Evolutionary conservation across 1,140 invertebrate species (phyloP).

Genomic region (Pseudomyrmex sp.): DNA sequence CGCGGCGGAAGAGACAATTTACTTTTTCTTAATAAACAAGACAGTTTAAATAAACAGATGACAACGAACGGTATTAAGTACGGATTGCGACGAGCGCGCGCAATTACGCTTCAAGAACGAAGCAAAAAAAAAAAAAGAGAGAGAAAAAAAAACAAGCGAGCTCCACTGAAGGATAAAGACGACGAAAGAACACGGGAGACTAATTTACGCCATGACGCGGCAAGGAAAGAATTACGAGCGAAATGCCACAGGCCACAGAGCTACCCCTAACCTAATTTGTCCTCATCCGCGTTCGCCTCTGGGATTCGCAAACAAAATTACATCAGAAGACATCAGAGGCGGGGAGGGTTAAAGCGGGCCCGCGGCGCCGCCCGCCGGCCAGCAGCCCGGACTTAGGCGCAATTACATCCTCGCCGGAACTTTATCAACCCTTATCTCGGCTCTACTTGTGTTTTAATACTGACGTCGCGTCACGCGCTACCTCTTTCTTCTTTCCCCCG

Average conservation of each 20-base stretch:
- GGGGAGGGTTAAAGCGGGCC: slow-evolving; percentile 56
- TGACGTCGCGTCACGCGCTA: slow-evolving; percentile 18
- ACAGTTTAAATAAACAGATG: slow-evolving; percentile 23
- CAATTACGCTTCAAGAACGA: slow-evolving; percentile 33
- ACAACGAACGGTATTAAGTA: slow-evolving; percentile 34
- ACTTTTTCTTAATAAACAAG: too few species aligned
- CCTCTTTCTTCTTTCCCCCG: neutral
- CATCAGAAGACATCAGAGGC: slow-evolving; percentile 72
- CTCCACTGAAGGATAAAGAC: neutral
- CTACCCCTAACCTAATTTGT: slow-evolving; percentile 78
- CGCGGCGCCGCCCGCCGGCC: slow-evolving; percentile 26
- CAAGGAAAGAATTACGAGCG: slow-evolving; percentile 65
- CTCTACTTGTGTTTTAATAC: slow-evolving; percentile 40
- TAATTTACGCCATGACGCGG: slow-evolving; percentile 44
- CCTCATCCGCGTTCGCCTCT: slow-evolving; percentile 71
- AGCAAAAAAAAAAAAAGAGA: too few species aligned
- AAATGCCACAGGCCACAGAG: slow-evolving; percentile 66
- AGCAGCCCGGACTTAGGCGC: neutral
- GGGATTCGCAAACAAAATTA: slow-evolving; percentile 80
- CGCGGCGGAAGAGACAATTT: too few species aligned
- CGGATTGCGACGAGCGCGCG: slow-evolving; percentile 29
- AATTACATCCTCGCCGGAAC: slow-evolving; percentile 40
- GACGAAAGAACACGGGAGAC: slow-evolving; percentile 27
- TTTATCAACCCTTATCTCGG: slow-evolving; percentile 42
- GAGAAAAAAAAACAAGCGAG: neutral